These are phyloP conservation scores for Benthosema pterotum DNA, from an alignment of 2,797 vertebrate genomes.

Conservation along the genomic window DNA sequence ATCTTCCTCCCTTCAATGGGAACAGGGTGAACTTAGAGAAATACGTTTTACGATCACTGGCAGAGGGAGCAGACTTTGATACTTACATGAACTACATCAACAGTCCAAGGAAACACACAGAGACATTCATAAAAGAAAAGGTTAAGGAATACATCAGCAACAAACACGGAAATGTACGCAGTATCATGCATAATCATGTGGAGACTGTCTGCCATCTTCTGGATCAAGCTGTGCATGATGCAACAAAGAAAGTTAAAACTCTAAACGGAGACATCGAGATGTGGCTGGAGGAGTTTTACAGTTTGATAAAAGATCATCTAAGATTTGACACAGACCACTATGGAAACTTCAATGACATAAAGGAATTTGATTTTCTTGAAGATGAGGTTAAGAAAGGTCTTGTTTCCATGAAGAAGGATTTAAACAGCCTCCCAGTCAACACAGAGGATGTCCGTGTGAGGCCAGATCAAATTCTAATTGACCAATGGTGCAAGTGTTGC, in stretches of 20 bases:
- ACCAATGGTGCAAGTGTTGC: constrained; percentile 67
- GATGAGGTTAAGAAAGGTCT: too few relatives aligned
- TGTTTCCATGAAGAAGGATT: background rate
- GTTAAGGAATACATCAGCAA: constrained; percentile 45
- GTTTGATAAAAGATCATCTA: constrained; percentile 36
- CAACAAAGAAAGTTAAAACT: constrained; percentile 52
- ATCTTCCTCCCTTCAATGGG: too few relatives aligned
- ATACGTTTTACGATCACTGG: too few relatives aligned
- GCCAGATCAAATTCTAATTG: constrained; percentile 61
- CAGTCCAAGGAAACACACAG: too few relatives aligned
- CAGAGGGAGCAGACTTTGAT: too few relatives aligned
- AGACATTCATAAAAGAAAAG: constrained; percentile 14
- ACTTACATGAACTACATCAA: too few relatives aligned
- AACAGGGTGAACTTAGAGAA: too few relatives aligned
- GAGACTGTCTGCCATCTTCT: constrained; percentile 26
- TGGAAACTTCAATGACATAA: constrained; percentile 22
- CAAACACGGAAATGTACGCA: constrained; percentile 12
- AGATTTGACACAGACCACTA: constrained; percentile 40
- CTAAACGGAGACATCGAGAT: constrained; percentile 26
- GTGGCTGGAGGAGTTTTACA: constrained; percentile 72
- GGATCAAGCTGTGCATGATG: constrained; percentile 37
- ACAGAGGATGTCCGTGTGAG: constrained; percentile 35
- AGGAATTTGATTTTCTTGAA: too few relatives aligned
- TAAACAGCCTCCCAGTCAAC: constrained; percentile 20
- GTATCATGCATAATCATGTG: constrained; percentile 46